Evolutionary conservation across 2,113 vertebrate species (phyloP).

Genomic region (Boulengeromyrus knoepffleri): DNA sequence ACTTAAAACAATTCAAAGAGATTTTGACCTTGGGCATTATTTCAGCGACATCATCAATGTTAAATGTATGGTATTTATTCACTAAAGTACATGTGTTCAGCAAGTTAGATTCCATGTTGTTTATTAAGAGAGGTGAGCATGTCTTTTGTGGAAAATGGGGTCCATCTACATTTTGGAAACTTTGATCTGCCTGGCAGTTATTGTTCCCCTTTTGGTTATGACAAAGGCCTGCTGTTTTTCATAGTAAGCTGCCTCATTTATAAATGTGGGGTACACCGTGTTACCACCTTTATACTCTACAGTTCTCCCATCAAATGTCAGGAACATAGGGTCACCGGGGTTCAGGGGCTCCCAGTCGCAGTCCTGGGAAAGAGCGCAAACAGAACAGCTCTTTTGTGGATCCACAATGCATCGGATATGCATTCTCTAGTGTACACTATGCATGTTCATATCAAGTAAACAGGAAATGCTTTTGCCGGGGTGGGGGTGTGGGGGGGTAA

Average conservation of each 20-base stretch:
- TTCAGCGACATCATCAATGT: not conserved
- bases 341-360: constrained; percentile 89
- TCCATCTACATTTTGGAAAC: constrained; percentile 45
- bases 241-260: constrained; percentile 96
- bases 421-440: not conserved
- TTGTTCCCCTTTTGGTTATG: constrained; percentile 69
- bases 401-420: not conserved
- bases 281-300: constrained; percentile 67
- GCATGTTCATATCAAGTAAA: not conserved
- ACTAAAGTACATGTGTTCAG: not conserved
- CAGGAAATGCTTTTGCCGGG: not conserved
- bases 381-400: not conserved
- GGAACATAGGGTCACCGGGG: constrained; percentile 84
- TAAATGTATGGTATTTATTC: not conserved
- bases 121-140: not conserved
- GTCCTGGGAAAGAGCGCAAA: constrained; percentile 62
- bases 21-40: not conserved
- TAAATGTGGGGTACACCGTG: constrained; percentile 81
- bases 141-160: not conserved
- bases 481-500: not conserved
- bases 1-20: not conserved
- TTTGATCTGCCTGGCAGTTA: constrained; percentile 63
- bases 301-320: constrained; percentile 77
- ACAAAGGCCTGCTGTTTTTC: constrained; percentile 92
- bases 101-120: not conserved